phyloP scores from a whole-genome alignment of 2,888 invertebrate species.

The Yponomeuta cagnagella region DNA sequence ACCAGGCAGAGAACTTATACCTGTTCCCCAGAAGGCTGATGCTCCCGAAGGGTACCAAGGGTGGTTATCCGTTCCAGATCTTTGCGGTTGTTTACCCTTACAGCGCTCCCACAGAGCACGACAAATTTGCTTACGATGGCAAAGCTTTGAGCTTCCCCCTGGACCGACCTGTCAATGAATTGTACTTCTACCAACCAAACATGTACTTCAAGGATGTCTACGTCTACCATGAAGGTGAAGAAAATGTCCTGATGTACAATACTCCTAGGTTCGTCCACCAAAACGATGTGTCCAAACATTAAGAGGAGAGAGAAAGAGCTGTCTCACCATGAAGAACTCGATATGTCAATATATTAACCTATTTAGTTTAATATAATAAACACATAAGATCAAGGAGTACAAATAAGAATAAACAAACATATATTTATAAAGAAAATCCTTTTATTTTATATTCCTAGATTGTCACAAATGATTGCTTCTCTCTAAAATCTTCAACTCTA shows the following conservation, averaged over 20 bases:
- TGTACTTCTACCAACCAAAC: conserved; percentile 72
- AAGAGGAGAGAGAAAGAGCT: conserved; percentile 11
- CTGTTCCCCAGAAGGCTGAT: conserved; percentile 81
- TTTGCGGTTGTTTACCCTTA: conserved; percentile 78
- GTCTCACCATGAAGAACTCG: background rate
- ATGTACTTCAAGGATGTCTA: conserved; percentile 76
- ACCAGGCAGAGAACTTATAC: conserved; percentile 71
- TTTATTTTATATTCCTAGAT: background rate
- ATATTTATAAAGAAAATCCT: background rate
- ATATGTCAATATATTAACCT: conserved; percentile 4
- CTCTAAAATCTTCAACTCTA: background rate
- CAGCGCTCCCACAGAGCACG: conserved; percentile 50
- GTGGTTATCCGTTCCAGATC: conserved; percentile 80
- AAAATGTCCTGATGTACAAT: conserved; percentile 42
- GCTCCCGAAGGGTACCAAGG: conserved; percentile 81
- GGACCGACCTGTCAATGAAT: conserved; percentile 66
- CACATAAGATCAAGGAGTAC: background rate
- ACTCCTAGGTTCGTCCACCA: conserved; percentile 16
- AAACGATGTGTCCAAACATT: conserved; percentile 1
- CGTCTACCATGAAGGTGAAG: conserved; percentile 68
- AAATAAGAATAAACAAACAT: background rate
- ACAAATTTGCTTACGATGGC: conserved; percentile 54
- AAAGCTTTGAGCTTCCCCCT: conserved; percentile 76
- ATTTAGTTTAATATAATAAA: background rate
- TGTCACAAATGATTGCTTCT: too few species aligned